Evolutionary conservation across 2,113 vertebrate species (phyloP), one percentile per base, ranked within the genome.

Genomic region (Apeltes quadracus): DNA sequence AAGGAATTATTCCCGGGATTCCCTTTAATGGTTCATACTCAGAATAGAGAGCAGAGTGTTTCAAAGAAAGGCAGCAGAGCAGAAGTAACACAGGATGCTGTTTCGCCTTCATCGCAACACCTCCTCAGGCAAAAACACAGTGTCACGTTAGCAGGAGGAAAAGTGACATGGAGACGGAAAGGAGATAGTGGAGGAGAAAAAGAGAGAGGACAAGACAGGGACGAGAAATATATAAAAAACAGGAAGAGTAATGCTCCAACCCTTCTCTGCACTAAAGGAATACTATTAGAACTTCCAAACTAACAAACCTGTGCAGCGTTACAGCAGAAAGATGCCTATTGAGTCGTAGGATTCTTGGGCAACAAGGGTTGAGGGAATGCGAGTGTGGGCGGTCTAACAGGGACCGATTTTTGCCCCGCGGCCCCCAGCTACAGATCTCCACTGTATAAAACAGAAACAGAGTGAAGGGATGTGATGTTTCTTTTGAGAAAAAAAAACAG

Each of bases 1-100:
- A 91, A 56, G 77, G 80, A 88, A 69, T 81, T 85, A 84, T 82
- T 84, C 79, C 39, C 71, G 78, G 88, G 79, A 79, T 85, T 69
- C 61, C 61, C 76, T 80, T 85, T 66, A 79, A 53, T 76, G 76
- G 70, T 73, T 58, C 57, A 57, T 56, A 87, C 67, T 61, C 79
- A 76, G 79, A 85, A 85, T 43, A 86, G 70, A 86, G 48, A 79
- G 58, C 32, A 57, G 5, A 48, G 63, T 27, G 34, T 86, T 72
- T 89, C n/a, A 63, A 92, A 87, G 61, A 69, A 67, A 85, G 65
- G 77, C 83, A 90, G 67, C 81, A 36, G 76, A 76, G 86, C 79
- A 78, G 64, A 90, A 90, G 62, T 85, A 90, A 93, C 56, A 4
- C 43, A 73, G 81, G 64, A 78, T 56, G 20, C 65, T 7, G 48